Percentiles rank a stretch among this genome's conserved stretches.
phyloP scores from a whole-genome alignment of 1,140 invertebrate genomes.

The Pachypeltis micranthus region DNA sequence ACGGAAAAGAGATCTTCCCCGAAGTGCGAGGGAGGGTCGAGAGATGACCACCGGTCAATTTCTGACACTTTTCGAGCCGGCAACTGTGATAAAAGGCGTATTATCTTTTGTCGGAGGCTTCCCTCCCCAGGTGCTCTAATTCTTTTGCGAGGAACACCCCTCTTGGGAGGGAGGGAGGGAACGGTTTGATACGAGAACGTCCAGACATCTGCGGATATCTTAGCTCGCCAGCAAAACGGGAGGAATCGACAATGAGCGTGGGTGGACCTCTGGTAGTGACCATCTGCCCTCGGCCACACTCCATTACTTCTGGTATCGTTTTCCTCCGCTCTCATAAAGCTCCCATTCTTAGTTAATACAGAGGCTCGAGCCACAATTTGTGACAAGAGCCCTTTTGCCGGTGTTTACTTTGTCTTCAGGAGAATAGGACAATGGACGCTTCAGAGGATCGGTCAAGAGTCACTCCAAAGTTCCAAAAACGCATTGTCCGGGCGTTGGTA shows the following conservation, averaged over 20 bases:
- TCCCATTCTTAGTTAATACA: not conserved
- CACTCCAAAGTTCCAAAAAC: not conserved
- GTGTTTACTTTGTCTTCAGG: not conserved
- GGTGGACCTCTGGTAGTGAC: not conserved
- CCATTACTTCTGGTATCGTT: not conserved
- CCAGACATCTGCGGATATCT: not conserved
- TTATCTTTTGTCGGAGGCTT: too few relatives aligned
- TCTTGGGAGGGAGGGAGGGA: too few relatives aligned
- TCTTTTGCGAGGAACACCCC: too few relatives aligned
- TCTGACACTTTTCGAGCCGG: too few relatives aligned
- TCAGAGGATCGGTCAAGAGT: not conserved
- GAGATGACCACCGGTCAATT: too few relatives aligned
- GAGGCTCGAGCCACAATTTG: not conserved
- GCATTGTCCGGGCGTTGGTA: too few relatives aligned
- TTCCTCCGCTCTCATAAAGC: not conserved
- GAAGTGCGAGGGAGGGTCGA: too few relatives aligned
- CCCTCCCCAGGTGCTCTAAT: not conserved
- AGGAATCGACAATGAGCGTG: not conserved
- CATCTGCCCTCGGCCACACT: not conserved
- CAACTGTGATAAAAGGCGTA: too few relatives aligned
- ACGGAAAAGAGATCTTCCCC: too few relatives aligned
- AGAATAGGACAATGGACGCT: not conserved
- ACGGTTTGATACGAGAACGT: too few relatives aligned
- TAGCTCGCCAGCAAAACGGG: not conserved
- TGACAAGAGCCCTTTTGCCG: not conserved